Percentiles rank a stretch among this genome's conserved stretches.
Evolutionary conservation across 2,113 vertebrate species (phyloP).

Genomic region (Lycocorax pyrrhopterus): DNA sequence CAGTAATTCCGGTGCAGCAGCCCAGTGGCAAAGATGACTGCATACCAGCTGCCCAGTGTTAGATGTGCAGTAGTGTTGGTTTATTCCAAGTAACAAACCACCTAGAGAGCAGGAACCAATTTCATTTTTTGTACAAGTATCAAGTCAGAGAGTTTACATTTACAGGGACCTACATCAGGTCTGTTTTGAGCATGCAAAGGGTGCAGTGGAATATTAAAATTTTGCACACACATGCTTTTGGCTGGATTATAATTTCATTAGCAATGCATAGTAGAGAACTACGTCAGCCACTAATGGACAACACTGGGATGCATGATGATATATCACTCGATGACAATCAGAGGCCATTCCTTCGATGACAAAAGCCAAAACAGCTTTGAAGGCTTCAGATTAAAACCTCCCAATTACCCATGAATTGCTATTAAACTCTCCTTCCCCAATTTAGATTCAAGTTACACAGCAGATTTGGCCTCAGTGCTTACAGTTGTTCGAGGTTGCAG

Average conservation of each 20-base stretch:
- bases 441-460: background rate
- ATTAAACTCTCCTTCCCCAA: background rate
- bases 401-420: background rate
- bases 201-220: background rate
- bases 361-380: background rate
- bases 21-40: background rate
- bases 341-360: background rate
- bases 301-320: background rate
- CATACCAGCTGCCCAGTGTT: accelerated
- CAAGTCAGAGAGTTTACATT: background rate
- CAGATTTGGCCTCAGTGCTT: background rate
- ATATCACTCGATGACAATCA: background rate
- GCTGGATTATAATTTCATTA: background rate
- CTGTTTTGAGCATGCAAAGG: background rate
- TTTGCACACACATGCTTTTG: background rate
- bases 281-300: background rate
- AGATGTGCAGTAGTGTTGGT: background rate
- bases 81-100: background rate
- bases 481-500: background rate
- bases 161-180: background rate
- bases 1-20: background rate
- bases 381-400: background rate
- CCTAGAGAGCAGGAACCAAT: background rate
- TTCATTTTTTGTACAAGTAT: background rate
- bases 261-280: background rate